phyloP scores from a whole-genome alignment of 1,140 invertebrate species.

The Heliconius himera region DNA sequence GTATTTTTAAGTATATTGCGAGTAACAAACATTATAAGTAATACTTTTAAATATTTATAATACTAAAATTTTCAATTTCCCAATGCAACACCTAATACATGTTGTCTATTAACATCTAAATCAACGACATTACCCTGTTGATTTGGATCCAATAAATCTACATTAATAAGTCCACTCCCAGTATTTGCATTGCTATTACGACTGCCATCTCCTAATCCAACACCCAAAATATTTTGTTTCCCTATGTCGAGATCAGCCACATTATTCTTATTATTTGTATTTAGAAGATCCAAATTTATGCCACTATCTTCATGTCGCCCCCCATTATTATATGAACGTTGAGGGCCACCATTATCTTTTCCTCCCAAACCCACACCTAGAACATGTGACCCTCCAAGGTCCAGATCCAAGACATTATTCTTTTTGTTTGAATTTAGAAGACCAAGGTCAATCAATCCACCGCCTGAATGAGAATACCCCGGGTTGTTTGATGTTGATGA shows the following conservation, averaged over 20 bases:
- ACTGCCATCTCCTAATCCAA: conserved; percentile 22
- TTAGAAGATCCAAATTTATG: conserved; percentile 34
- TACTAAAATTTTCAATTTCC: not conserved
- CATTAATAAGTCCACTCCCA: conserved; percentile 23
- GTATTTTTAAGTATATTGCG: no score
- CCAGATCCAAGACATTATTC: conserved; percentile 37
- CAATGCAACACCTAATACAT: conserved; percentile 18
- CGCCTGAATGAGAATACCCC: conserved; percentile 17
- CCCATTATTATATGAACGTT: conserved; percentile 1
- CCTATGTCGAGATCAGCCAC: conserved; percentile 29
- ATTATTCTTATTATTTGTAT: conserved; percentile 34
- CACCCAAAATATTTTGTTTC: conserved; percentile 28
- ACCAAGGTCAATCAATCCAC: conserved; percentile 39
- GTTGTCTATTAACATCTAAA: conserved; percentile 14
- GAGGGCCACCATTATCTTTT: not conserved
- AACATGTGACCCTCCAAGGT: conserved; percentile 31
- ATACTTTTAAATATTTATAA: not conserved
- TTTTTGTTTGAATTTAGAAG: conserved; percentile 37
- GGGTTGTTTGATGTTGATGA: conserved; percentile 8
- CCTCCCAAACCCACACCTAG: conserved; percentile 38
- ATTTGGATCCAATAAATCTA: conserved; percentile 27
- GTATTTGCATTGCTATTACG: conserved; percentile 8
- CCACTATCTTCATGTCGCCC: conserved; percentile 18
- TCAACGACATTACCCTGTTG: conserved; percentile 24
- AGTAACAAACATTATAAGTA: not conserved